Evolutionary conservation across 1,140 invertebrate species (phyloP).

Genomic region (Brachionus plicatilis): DNA sequence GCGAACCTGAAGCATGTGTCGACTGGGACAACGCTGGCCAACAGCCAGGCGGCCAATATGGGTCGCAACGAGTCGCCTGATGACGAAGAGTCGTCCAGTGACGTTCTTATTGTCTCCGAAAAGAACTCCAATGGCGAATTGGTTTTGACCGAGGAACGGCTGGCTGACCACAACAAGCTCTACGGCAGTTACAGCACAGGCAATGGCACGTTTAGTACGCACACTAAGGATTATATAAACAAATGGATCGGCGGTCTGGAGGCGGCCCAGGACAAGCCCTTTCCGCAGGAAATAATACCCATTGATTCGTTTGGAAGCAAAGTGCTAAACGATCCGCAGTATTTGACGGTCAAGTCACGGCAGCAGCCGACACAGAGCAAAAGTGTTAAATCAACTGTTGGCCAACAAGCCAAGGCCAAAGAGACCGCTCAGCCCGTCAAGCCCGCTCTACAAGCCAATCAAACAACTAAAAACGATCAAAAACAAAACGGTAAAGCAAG

Average conservation of each 20-base stretch:
- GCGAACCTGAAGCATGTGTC: neutral
- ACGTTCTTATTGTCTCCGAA: neutral
- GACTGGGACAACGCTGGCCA: constrained; percentile 7
- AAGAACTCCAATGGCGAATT: neutral
- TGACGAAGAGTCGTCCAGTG: constrained; percentile 20
- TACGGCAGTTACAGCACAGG: neutral
- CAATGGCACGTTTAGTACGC: constrained; percentile 11
- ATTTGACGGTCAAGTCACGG: neutral
- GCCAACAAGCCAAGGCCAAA: neutral
- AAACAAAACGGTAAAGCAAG: constrained; percentile 22
- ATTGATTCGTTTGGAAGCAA: constrained; percentile 24
- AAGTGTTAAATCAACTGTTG: neutral
- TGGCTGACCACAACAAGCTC: constrained; percentile 13
- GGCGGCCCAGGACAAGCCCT: neutral
- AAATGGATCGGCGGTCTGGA: constrained; percentile 11
- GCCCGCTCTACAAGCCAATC: neutral
- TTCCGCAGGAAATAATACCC: neutral
- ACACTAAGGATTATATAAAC: constrained; percentile 16
- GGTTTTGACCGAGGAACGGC: neutral
- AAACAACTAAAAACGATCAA: neutral
- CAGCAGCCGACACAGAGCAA: neutral
- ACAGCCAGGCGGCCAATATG: neutral
- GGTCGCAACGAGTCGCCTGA: constrained; percentile 4
- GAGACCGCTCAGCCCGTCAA: neutral
- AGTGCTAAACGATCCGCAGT: constrained; percentile 25